Evolutionary conservation across 2,888 invertebrate genomes (phyloP), one percentile per base, ranked within the genome.

Genomic region (Drosophila melanosoma): DNA sequence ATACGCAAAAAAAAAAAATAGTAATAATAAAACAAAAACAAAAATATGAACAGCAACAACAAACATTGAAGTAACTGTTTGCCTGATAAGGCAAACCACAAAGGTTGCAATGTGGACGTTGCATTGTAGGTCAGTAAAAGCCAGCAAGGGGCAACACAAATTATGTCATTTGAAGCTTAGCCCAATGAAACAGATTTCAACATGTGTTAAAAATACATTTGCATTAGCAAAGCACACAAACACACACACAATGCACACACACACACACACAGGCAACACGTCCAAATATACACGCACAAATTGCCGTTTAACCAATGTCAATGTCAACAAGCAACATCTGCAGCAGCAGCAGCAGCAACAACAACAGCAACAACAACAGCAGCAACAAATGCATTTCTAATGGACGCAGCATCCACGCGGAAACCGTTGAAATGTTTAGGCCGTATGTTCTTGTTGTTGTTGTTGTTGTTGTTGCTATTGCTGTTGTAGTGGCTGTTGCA

Each of bases 241-340:
- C 48, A 53, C 33, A 69, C 49, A 61, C 26, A 38, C 48, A 23
- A 38, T 32, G 35, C 53, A 52, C 32, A 38, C 32, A 49, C 10
- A 29, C 20, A 23, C 56, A 54, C 36, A 36, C 49, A 29, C 48
- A 49, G 26, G 36, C 53, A 15, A 68, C 54, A 68, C 70, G 69
- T 79, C 81, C 74, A 77, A 79, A 79, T 74, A 78, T 64, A 77
- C 67, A 81, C 87, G 85, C 89, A 89, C 86, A 85, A 79, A 77
- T 85, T 87, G 83, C 83, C 87, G 74, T 85, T 89, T 81, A 74
- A 70, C 87, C 87, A 87, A 87, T 87, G 87, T 90, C 87, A 87
- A 87, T 87, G 87, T 87, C 87, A 87, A 86, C 86, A 74, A 74
- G 82, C 80, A 73, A 70, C 84, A 80, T 79, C 81, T 79, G 77